phyloP scores from a whole-genome alignment of 1,140 invertebrate genomes.

The Drosophila santomea region DNA sequence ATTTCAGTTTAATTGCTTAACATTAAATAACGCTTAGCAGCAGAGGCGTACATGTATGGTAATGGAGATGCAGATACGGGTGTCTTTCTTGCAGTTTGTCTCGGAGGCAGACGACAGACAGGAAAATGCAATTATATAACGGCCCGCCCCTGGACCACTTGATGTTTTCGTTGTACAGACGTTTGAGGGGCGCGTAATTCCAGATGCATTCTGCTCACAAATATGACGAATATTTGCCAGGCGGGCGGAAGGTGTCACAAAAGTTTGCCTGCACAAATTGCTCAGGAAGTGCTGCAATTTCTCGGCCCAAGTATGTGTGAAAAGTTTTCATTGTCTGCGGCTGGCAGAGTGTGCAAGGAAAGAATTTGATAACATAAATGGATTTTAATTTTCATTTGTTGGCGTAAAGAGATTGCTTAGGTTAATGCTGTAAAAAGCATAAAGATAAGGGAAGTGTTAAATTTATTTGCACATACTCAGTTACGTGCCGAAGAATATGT shows the following conservation, averaged over 20 bases:
- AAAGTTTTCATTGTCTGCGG: constrained; percentile 21
- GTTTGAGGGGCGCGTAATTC: constrained; percentile 44
- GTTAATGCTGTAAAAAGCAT: neutral
- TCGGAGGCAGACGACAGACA: constrained; percentile 25
- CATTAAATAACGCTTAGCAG: constrained; percentile 42
- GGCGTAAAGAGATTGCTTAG: neutral
- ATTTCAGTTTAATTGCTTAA: constrained; percentile 61
- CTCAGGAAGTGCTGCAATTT: constrained; percentile 56
- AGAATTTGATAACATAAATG: constrained; percentile 51
- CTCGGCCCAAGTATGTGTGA: constrained; percentile 43
- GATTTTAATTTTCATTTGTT: constrained; percentile 46
- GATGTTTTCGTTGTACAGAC: constrained; percentile 4
- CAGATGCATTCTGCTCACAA: constrained; percentile 57
- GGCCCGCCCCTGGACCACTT: constrained; percentile 5
- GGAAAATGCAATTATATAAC: constrained; percentile 71
- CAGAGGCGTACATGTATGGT: constrained; percentile 5
- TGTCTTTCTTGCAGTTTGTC: constrained; percentile 36
- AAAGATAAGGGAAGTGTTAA: neutral
- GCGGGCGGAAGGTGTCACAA: constrained; percentile 17
- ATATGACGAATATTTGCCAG: constrained; percentile 52
- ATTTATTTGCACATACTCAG: neutral
- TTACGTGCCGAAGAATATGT: no score
- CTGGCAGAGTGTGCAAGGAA: constrained; percentile 13
- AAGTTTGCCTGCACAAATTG: constrained; percentile 45
- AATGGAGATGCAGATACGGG: constrained; percentile 29